Evolutionary conservation across 1,140 invertebrate genomes (phyloP), one percentile per base, ranked within the genome.

Genomic region (Hyles vespertilio): DNA sequence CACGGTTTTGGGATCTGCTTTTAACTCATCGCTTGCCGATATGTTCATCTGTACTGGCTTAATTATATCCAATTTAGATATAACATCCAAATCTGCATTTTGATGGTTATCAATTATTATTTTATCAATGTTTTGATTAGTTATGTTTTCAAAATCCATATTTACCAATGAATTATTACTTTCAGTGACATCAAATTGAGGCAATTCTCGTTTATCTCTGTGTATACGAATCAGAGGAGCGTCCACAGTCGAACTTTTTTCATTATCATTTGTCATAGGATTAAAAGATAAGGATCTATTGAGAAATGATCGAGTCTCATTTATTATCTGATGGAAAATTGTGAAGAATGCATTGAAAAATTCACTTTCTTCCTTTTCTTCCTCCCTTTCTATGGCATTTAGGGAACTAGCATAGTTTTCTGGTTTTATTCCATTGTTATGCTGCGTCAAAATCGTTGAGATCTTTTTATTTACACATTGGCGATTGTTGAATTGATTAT

Each of bases 391-490:
- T 32, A 81, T 64, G 40, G 58, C 74, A n/a, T 73, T 71, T 6
- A 84, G 57, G 3, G 65, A 55, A 44, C 72, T 60, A 0, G 58
- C 56, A 63, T 85, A 84, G 51, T 80, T 76, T 43, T 74, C 69
- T 10, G 67, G 34, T 57, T 77, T 71, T 5, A 81, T 76, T 40
- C 81, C 83, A 47, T 84, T 68, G 54, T 81, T 86, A 50, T 86
- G 82, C 55, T 81, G 81, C 56, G 71, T 79, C 44, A 88, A 63
- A 65, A 88, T 80, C 5, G 69, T 63, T 46, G 63, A 51, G 10
- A 84, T 59, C 63, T 69, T 76, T 5, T 57, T 56, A 67, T 81
- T 77, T n/a, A 62, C 46, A 5, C 58, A 32, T 46, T 69, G 67
- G 47, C 62, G 59, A 52, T 57, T 69, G n/a, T 69, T 67, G 53